Conservation (phyloP, 2,113 vertebrate genomes). For the Lycaon pictus region DNA sequence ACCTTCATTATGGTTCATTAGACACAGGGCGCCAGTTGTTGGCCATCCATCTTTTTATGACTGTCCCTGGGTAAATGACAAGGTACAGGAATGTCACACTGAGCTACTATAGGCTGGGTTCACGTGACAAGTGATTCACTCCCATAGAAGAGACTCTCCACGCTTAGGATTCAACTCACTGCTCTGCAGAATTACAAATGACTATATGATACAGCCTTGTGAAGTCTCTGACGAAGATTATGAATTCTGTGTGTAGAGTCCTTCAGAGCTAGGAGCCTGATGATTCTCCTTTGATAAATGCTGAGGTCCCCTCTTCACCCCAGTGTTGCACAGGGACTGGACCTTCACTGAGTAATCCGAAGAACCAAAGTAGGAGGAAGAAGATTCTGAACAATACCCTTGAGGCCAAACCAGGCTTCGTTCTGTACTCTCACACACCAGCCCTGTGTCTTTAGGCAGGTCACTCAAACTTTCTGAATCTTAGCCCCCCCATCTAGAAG, state of each 20-base stretch:
- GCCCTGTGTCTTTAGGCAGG: background rate
- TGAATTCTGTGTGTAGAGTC: background rate
- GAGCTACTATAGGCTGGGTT: constrained; percentile 9
- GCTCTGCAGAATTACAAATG: constrained; percentile 59
- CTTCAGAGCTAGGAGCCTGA: background rate
- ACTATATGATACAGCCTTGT: background rate
- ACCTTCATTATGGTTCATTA: background rate
- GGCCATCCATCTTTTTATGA: background rate
- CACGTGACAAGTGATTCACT: constrained; percentile 24
- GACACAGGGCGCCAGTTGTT: background rate
- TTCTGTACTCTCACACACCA: background rate
- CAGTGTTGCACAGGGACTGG: background rate
- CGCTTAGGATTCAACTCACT: constrained; percentile 20
- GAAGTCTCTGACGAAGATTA: background rate
- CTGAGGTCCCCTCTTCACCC: background rate
- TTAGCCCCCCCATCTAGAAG: background rate
- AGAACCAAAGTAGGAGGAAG: background rate
- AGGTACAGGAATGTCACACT: background rate
- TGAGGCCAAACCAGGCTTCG: background rate
- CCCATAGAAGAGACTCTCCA: background rate
- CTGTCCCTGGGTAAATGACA: background rate
- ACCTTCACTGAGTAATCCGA: background rate
- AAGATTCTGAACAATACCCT: background rate
- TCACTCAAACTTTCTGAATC: background rate
- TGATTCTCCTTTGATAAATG: background rate